phyloP scores from a whole-genome alignment of 2,113 vertebrate species.

The Equus quagga region DNA sequence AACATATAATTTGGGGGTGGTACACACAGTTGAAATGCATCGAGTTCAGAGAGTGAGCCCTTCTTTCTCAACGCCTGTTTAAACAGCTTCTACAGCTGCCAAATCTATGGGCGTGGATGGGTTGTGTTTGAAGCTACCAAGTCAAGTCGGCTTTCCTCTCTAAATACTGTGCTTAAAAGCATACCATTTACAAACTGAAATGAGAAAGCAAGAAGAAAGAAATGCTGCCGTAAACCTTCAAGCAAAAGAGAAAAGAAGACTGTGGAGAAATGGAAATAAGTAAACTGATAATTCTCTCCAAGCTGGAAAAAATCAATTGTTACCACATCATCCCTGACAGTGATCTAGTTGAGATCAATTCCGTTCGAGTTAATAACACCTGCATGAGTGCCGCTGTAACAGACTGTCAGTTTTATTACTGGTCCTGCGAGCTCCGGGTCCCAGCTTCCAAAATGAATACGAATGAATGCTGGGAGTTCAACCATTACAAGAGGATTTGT shows the following conservation, averaged over 20 bases:
- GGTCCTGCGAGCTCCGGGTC: slow-evolving; percentile 17
- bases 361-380: slow-evolving; percentile 65
- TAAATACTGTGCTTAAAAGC: slow-evolving; percentile 59
- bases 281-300: slow-evolving; percentile 51
- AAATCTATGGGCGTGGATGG: background rate
- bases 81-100: background rate
- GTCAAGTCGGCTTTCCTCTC: background rate
- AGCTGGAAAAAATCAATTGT: slow-evolving; percentile 69
- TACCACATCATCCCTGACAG: slow-evolving; percentile 58
- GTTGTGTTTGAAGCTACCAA: slow-evolving; percentile 42
- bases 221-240: background rate
- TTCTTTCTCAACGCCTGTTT: background rate
- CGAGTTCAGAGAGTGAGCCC: accelerated
- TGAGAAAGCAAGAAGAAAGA: slow-evolving; percentile 46
- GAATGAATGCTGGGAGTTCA: slow-evolving; percentile 55
- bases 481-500: slow-evolving; percentile 53
- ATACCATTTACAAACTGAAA: slow-evolving; percentile 60
- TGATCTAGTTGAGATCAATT: slow-evolving; percentile 72
- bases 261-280: slow-evolving; percentile 62
- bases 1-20: background rate
- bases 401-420: slow-evolving; percentile 54
- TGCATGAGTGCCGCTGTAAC: background rate
- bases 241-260: background rate
- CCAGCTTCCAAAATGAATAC: slow-evolving; percentile 58
- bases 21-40: background rate